These are phyloP conservation scores for Tetragonisca angustula DNA, from an alignment of 2,888 invertebrate species.

Conservation along the genomic window DNA sequence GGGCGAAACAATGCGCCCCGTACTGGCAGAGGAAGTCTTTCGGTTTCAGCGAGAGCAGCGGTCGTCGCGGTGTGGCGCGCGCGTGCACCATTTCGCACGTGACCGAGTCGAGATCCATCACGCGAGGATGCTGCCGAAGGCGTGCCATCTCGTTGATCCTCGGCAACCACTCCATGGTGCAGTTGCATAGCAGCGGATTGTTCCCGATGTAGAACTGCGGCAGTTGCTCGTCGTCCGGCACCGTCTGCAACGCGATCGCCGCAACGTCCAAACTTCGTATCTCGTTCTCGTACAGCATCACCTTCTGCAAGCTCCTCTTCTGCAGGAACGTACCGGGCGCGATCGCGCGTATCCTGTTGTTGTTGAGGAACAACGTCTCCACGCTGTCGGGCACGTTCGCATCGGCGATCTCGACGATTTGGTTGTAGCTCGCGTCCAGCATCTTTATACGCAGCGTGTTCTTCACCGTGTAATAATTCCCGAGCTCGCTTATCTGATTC, in stretches of 20 bases:
- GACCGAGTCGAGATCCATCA: constrained; percentile 92
- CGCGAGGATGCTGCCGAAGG: constrained; percentile 90
- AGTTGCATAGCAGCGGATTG: constrained; percentile 94
- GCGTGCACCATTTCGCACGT: constrained; percentile 91
- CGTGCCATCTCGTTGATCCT: constrained; percentile 91
- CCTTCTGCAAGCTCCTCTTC: constrained; percentile 90
- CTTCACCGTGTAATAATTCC: constrained; percentile 89
- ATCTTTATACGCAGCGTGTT: constrained; percentile 89
- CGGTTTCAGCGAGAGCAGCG: constrained; percentile 88
- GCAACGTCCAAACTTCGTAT: constrained; percentile 90
- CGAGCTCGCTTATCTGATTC: constrained; percentile 90
- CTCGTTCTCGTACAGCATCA: constrained; percentile 91
- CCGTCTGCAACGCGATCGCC: constrained; percentile 88
- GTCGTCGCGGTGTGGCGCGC: constrained; percentile 86
- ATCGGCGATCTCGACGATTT: constrained; percentile 88
- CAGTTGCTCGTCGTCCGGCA: constrained; percentile 88
- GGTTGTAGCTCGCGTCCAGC: constrained; percentile 91
- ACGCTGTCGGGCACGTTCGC: constrained; percentile 90
- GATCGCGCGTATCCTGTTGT: constrained; percentile 90
- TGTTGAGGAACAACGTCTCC: constrained; percentile 89
- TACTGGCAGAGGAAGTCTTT: constrained; percentile 93
- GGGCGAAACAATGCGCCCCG: constrained; percentile 92
- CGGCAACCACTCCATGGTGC: constrained; percentile 94
- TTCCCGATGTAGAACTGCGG: constrained; percentile 92
- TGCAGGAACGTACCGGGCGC: constrained; percentile 89